phyloP scores from a whole-genome alignment of 2,888 invertebrate genomes.

The Pollenia griseotomentosa region DNA sequence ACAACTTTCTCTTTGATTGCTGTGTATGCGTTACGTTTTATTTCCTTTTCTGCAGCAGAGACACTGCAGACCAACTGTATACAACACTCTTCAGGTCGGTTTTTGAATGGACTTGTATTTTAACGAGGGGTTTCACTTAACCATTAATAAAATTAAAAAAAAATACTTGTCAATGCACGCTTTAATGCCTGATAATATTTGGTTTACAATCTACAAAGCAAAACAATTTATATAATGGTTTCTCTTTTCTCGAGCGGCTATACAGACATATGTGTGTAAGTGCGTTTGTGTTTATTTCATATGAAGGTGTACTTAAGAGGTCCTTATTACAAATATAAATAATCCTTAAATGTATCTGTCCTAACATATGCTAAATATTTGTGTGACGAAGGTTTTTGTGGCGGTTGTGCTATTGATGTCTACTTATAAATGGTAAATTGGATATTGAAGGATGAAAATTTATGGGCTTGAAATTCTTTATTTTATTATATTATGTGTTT shows the following conservation, averaged over 20 bases:
- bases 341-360: constrained; percentile 42
- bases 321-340: constrained; percentile 53
- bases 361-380: constrained; percentile 49
- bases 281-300: background rate
- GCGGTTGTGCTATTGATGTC: constrained; percentile 14
- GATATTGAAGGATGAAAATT: constrained; percentile 12
- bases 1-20: constrained; percentile 64
- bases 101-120: constrained; percentile 1
- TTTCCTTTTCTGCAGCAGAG: background rate
- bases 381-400: constrained; percentile 31
- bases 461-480: constrained; percentile 8
- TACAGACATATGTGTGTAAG: background rate
- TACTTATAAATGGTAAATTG: constrained; percentile 7
- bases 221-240: constrained; percentile 72
- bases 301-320: constrained; percentile 40
- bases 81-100: background rate
- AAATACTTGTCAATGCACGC: constrained; percentile 68
- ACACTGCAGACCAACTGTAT: constrained; percentile 2
- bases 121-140: constrained; percentile 57
- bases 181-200: constrained; percentile 71
- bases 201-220: constrained; percentile 64
- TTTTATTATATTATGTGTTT: background rate
- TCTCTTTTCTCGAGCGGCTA: constrained; percentile 27
- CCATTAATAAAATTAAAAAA: constrained; percentile 72
- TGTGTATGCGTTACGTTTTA: constrained; percentile 1